Base-by-base conservation (phyloP, 2,113 vertebrate genomes). In the Pyxicephalus adspersus region DNA sequence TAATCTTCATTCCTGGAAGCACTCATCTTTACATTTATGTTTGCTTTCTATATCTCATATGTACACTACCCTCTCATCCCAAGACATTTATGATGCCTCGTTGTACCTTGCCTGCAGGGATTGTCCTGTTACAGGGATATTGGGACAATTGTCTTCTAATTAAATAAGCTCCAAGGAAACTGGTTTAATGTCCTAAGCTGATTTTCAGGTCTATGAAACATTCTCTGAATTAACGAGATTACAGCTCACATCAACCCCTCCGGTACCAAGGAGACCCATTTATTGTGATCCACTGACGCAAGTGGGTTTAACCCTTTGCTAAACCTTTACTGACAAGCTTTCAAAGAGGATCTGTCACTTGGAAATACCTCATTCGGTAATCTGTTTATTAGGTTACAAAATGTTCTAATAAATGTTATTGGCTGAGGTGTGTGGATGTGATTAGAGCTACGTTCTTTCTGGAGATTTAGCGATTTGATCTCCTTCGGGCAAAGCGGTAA, bases 151-250 rank as follows among this genome's bases (percentile, higher is more conserved):
- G 60, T 63, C 25, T 18, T 13, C 20, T 76, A 76, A 76, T 76
- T 55, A 20, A 77, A 77, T 77, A 23, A 77, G 26, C 50, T 54
- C 45, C 51, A 31, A 77, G 76, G 61, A 77, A 65, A 66, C 63
- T 25, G 60, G 26, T 54, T 28, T 52, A 65, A 55, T 65, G 25
- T 66, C 51, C 28, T 77, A 77, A 77, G 34, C 45, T 22, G 76
- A 64, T 77, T 77, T 65, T 77, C 25, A 51, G 45, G 63, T 65
- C 75, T 65, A 61, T 61, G 75, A 77, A 50, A 77, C 45, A 29
- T 77, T 65, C 76, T 77, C 76, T 29, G 63, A 66, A 55, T 22
- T 77, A 77, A 77, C 76, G 34, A 77, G 76, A 64, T 52, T 77
- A 77, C 63, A 25, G 76, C 28, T 55, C 76, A 66, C 45, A 55